Evolutionary conservation across 1,140 invertebrate species (phyloP).

Genomic region (Cydia pomonella): DNA sequence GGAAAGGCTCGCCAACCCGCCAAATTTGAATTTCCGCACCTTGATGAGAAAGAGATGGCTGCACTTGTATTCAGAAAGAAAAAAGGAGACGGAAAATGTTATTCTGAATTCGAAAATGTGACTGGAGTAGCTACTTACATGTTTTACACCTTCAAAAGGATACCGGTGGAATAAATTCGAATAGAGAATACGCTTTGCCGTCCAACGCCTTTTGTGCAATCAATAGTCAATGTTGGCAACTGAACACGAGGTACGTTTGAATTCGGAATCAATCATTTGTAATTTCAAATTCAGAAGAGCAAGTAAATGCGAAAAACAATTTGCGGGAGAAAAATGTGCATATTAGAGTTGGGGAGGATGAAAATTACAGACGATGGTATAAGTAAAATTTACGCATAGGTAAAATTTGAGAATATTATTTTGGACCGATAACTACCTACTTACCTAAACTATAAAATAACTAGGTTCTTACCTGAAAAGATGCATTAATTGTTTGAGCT

Average conservation of each 20-base stretch:
- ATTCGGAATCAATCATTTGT: slow-evolving; percentile 65
- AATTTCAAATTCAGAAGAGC: slow-evolving; percentile 56
- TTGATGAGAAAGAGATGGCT: slow-evolving; percentile 51
- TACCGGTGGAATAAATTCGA: slow-evolving; percentile 75
- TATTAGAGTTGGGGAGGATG: not conserved
- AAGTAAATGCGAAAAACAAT: slow-evolving; percentile 37
- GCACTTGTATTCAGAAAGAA: not conserved
- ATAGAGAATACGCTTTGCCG: slow-evolving; percentile 75
- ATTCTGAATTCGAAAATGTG: slow-evolving; percentile 66
- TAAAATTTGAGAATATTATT: not conserved
- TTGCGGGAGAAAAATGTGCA: slow-evolving; percentile 31
- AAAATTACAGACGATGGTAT: not conserved
- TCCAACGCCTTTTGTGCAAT: slow-evolving; percentile 76
- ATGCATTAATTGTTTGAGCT: too few relatives aligned
- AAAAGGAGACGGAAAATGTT: slow-evolving; percentile 52
- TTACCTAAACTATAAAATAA: too few relatives aligned
- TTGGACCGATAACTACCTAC: too few relatives aligned
- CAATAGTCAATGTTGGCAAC: slow-evolving; percentile 77
- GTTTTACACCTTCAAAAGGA: slow-evolving; percentile 77
- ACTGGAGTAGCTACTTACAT: slow-evolving; percentile 76
- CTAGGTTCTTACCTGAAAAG: too few relatives aligned
- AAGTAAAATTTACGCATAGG: not conserved
- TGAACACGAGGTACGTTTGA: slow-evolving; percentile 52
- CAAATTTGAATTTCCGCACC: slow-evolving; percentile 78
- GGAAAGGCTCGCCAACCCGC: slow-evolving; percentile 75